Base-by-base conservation (phyloP, 2,797 vertebrate genomes). In the Capromys pilorides region DNA sequence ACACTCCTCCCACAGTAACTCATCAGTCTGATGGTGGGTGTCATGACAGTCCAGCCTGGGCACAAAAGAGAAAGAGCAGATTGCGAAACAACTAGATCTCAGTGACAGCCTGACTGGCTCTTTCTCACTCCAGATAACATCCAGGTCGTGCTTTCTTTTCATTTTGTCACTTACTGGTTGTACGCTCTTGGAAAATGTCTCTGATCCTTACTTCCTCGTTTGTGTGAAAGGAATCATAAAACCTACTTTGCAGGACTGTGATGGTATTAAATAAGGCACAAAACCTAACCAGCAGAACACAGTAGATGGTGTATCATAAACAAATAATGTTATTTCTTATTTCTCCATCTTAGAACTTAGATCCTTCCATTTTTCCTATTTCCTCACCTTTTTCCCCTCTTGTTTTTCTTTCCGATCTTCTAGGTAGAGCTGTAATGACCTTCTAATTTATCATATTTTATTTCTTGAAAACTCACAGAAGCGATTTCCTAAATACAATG, bases 371-470 rank as follows among this genome's bases (percentile, higher is more conserved):
- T 83, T 66, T 77, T 39, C 22, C 77, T 21, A 24, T 64, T 82
- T 83, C 87, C 31, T 77, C 19, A 28, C 51, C 3, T 93, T 69
- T 24, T 67, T 87, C 94, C 7, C 49, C 22, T 73, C 8, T 93
- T 71, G 2, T 36, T n/a, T 78, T 86, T 81, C 49, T n/a, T 89
- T 87, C 14, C 22, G 45, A 69, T 89, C n/a, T 67, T 24, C n/a
- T 85, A 78, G 1, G 21, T 16, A 90, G 62, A 79, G 21, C 36
- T 94, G 41, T 1, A 14, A 54, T 81, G 62, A 49, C n/a, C 39
- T 91, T 66, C 49, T 36, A 71, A 57, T 71, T 95, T 64, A 77
- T 64, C 41, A 94, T 24, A 88, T 85, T 94, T 95, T 79, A 62
- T 59, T 91, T 92, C 49, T 94, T 88, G 57, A 95, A 92, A 88